These are phyloP conservation scores for Cuniculus paca DNA, from an alignment of 2,797 vertebrate genomes.

Conservation along the genomic window DNA sequence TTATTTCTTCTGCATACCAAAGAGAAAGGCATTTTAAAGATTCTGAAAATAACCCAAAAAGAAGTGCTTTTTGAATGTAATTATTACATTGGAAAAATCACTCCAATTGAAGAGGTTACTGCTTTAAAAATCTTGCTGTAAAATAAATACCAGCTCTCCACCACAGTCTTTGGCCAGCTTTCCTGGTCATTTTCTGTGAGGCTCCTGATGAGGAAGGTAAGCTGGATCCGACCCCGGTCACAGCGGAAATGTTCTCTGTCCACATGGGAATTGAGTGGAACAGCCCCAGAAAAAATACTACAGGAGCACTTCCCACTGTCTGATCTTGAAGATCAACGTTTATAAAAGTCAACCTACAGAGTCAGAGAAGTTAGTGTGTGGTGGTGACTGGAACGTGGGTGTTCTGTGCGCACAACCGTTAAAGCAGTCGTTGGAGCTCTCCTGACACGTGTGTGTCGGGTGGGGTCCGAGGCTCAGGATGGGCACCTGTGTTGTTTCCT, in stretches of 20 bases:
- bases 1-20: constrained; percentile 36
- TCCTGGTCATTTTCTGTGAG: background rate
- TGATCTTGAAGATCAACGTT: constrained; percentile 32
- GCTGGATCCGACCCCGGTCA: background rate
- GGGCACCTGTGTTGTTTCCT: background rate
- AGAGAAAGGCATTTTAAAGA: constrained; percentile 56
- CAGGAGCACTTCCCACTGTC: background rate
- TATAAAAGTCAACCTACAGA: constrained; percentile 17
- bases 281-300: background rate
- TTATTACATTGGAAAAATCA: constrained; percentile 45
- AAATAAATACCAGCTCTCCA: constrained; percentile 59
- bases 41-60: constrained; percentile 66
- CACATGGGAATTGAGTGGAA: background rate
- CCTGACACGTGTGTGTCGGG: background rate
- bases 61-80: constrained; percentile 44
- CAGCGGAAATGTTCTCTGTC: background rate
- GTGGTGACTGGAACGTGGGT: background rate
- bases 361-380: background rate
- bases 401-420: background rate
- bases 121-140: constrained; percentile 66
- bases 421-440: background rate
- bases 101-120: background rate
- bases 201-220: background rate
- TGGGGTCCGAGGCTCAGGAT: background rate
- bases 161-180: constrained; percentile 65